phyloP scores from a whole-genome alignment of 2,113 vertebrate genomes.

The Festucalex cinctus region DNA sequence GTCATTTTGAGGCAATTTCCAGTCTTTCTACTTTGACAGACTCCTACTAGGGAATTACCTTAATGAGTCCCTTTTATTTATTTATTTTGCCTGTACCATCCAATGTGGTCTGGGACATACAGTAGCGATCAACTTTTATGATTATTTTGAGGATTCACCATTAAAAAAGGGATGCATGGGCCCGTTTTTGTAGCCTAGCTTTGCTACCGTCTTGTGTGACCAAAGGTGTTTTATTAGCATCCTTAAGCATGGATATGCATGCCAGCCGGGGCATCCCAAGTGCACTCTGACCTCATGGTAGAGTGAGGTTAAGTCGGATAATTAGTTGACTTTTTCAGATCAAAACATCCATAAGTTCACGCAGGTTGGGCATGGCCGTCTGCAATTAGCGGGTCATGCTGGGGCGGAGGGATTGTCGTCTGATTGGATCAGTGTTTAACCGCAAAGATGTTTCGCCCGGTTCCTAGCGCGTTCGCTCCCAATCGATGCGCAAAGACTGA shows the following conservation, averaged over 20 bases:
- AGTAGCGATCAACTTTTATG: too few relatives aligned
- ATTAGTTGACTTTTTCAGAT: conserved; percentile 10
- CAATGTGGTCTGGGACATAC: too few relatives aligned
- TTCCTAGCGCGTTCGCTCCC: conserved; percentile 42
- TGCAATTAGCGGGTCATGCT: conserved; percentile 6
- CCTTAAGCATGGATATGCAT: conserved; percentile 3
- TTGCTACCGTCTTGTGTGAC: not conserved
- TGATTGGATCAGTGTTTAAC: conserved; percentile 34
- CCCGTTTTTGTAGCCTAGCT: too few relatives aligned
- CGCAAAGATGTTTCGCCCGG: conserved; percentile 11
- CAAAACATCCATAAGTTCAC: conserved; percentile 8
- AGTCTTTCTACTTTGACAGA: too few relatives aligned
- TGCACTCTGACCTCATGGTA: conserved; percentile 2
- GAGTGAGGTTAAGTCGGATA: not conserved
- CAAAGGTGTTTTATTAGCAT: not conserved
- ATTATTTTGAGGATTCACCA: too few relatives aligned
- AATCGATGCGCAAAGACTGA: conserved; percentile 55
- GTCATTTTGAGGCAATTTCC: too few relatives aligned
- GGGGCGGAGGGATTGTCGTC: not conserved
- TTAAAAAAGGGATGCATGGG: too few relatives aligned
- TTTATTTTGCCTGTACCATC: too few relatives aligned
- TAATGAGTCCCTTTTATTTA: too few relatives aligned
- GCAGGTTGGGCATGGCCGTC: conserved; percentile 10
- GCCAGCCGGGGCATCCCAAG: not conserved
- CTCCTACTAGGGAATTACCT: too few relatives aligned